Conservation (phyloP, 2,797 vertebrate genomes). For the Acanthurus lineatus region DNA sequence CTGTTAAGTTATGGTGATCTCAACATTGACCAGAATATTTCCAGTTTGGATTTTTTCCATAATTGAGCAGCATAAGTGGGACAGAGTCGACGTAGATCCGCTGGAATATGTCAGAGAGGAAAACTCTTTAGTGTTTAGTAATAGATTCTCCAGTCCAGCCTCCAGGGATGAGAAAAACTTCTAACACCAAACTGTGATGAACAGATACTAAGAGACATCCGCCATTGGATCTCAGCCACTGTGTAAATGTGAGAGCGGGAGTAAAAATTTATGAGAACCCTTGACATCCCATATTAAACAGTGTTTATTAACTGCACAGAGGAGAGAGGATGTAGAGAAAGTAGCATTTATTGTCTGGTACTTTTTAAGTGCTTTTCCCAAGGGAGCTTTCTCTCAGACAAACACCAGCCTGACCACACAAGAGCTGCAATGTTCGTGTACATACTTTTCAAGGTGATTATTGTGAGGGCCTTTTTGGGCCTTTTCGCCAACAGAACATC, state of each 20-base stretch:
- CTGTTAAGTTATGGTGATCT: too few species aligned
- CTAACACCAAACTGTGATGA: constrained; percentile 44
- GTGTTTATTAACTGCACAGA: constrained; percentile 67
- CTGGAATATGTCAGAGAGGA: neutral
- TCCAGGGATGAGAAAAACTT: constrained; percentile 19
- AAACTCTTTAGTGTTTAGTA: neutral
- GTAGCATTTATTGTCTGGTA: constrained; percentile 63
- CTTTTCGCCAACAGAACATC: constrained; percentile 37
- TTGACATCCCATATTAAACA: constrained; percentile 68
- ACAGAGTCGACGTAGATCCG: neutral
- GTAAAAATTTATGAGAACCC: constrained; percentile 68
- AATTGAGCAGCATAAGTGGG: too few species aligned
- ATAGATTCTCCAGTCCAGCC: constrained; percentile 8
- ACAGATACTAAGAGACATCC: constrained; percentile 55
- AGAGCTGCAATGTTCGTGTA: constrained; percentile 22
- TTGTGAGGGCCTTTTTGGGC: constrained; percentile 5
- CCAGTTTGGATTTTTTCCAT: too few species aligned
- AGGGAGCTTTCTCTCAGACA: constrained; percentile 36
- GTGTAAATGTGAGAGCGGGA: constrained; percentile 53
- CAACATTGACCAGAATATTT: too few species aligned
- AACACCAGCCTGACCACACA: constrained; percentile 1
- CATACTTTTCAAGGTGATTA: constrained; percentile 31
- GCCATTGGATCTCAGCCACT: constrained; percentile 63
- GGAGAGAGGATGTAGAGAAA: constrained; percentile 55
- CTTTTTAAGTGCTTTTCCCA: constrained; percentile 55